These are phyloP conservation scores for Drosophila diplacantha DNA, from an alignment of 2,888 invertebrate genomes.

Conservation along the genomic window DNA sequence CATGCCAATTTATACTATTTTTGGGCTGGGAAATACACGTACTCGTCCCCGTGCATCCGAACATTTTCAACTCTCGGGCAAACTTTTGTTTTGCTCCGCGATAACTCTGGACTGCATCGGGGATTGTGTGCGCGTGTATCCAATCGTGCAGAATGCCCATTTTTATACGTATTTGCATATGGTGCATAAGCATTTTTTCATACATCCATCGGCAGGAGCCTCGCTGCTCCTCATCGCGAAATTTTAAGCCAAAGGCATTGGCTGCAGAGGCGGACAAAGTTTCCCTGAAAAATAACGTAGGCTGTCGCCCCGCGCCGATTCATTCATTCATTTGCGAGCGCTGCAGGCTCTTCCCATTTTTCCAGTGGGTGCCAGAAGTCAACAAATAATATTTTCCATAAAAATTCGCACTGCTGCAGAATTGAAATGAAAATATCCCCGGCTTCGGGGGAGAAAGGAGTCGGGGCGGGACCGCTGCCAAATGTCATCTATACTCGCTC, in stretches of 20 bases:
- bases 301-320: slow-evolving; percentile 20
- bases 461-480: not conserved
- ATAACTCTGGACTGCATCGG: slow-evolving; percentile 36
- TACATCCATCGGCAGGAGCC: slow-evolving; percentile 28
- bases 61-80: slow-evolving; percentile 46
- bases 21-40: slow-evolving; percentile 23
- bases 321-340: slow-evolving; percentile 42
- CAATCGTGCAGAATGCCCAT: slow-evolving; percentile 67
- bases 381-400: slow-evolving; percentile 70
- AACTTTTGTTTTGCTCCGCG: slow-evolving; percentile 60
- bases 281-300: slow-evolving; percentile 39
- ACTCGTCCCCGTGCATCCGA: not conserved
- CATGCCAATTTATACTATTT: slow-evolving; percentile 59
- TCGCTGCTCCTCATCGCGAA: slow-evolving; percentile 11
- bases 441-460: not conserved
- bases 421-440: slow-evolving; percentile 64
- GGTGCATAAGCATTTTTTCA: slow-evolving; percentile 66
- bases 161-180: slow-evolving; percentile 66
- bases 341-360: slow-evolving; percentile 14
- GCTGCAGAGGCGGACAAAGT: slow-evolving; percentile 45
- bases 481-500: slow-evolving; percentile 15
- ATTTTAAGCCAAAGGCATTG: slow-evolving; percentile 47
- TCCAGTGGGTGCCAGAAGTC: slow-evolving; percentile 62
- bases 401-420: slow-evolving; percentile 55
- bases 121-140: slow-evolving; percentile 35